These are phyloP conservation scores for Thaleichthys pacificus DNA, from an alignment of 2,797 vertebrate species.

Conservation along the genomic window DNA sequence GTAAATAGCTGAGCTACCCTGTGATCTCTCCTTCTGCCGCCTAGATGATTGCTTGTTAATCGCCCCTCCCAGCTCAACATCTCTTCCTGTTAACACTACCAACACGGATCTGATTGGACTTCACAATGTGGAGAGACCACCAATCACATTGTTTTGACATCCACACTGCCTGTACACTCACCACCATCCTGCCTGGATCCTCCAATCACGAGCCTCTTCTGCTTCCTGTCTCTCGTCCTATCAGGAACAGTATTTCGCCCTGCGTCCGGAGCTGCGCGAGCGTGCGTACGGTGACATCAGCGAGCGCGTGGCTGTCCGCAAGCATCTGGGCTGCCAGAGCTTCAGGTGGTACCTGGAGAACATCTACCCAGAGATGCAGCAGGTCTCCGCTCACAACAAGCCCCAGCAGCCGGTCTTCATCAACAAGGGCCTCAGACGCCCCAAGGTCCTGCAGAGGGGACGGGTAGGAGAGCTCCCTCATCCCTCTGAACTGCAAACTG, in stretches of 20 bases:
- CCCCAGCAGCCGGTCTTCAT: conserved; percentile 81
- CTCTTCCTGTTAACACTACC: background rate
- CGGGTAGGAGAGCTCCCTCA: background rate
- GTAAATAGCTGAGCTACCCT: background rate
- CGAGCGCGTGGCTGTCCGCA: conserved; percentile 82
- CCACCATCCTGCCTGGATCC: background rate
- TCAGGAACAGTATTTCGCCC: conserved; percentile 91
- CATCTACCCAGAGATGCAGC: conserved; percentile 94
- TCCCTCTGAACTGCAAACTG: background rate
- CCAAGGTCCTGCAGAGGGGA: conserved; percentile 79
- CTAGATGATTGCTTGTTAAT: background rate
- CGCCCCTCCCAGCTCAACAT: background rate
- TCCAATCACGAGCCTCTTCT: background rate
- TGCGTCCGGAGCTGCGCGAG: conserved; percentile 87
- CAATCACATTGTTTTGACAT: background rate
- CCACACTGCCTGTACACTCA: background rate
- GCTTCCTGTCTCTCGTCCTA: conserved; percentile 13
- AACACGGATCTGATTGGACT: background rate
- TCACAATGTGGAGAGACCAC: background rate
- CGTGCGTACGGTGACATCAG: conserved; percentile 86
- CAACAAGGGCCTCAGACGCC: conserved; percentile 85
- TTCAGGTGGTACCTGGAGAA: conserved; percentile 95
- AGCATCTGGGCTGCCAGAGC: conserved; percentile 82
- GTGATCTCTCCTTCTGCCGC: background rate
- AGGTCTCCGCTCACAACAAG: conserved; percentile 80